A percentile compares a stretch with the other conserved stretches of the same genome.
These are phyloP conservation scores for Syrrhaptes paradoxus DNA, from an alignment of 2,113 vertebrate genomes.

Conservation along the genomic window DNA sequence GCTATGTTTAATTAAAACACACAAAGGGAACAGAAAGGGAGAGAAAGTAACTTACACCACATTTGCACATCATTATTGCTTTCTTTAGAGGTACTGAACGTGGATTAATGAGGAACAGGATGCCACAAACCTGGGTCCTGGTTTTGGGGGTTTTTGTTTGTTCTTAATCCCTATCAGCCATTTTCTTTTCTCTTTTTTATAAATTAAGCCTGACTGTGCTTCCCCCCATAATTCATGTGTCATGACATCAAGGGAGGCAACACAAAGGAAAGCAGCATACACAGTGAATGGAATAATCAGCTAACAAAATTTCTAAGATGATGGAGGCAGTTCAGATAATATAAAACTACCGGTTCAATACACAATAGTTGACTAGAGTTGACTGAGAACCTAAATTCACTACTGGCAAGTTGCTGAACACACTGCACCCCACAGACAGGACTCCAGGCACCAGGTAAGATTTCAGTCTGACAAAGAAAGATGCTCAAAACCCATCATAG, in stretches of 20 bases:
- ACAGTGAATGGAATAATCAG: not conserved
- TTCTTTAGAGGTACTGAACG: not conserved
- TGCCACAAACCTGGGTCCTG: not conserved
- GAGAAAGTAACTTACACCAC: not conserved
- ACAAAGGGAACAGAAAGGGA: not conserved
- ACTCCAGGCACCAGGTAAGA: not conserved
- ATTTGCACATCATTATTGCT: not conserved
- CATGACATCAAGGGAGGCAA: not conserved
- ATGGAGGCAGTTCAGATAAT: not conserved
- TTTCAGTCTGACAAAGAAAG: not conserved
- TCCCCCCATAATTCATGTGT: not conserved
- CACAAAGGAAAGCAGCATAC: not conserved
- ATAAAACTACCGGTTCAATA: not conserved
- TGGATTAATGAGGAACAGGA: not conserved
- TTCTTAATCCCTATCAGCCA: not conserved
- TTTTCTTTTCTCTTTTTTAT: not conserved
- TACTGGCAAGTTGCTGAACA: not conserved
- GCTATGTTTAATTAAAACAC: slow-evolving; percentile 18
- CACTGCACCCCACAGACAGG: not conserved
- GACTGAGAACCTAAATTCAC: not conserved
- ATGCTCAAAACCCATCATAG: not conserved
- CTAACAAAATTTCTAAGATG: not conserved
- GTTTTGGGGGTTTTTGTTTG: not conserved
- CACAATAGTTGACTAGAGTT: not conserved
- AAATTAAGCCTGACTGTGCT: not conserved